These are phyloP conservation scores for Plecturocebus donacophilus DNA, from an alignment of 2,113 vertebrate genomes.

Conservation along the genomic window DNA sequence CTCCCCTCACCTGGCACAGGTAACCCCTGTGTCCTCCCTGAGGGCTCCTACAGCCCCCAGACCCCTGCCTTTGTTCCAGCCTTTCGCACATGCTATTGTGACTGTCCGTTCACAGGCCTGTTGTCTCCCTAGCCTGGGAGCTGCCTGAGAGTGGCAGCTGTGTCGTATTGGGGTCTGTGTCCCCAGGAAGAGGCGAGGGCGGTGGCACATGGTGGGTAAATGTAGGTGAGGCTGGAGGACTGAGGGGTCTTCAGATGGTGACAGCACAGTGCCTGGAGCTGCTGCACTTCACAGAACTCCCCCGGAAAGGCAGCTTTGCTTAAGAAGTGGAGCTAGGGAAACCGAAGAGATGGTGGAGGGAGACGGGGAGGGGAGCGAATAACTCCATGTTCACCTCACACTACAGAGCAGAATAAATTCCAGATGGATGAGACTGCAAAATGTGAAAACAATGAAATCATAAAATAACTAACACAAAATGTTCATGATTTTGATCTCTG, in stretches of 20 bases:
- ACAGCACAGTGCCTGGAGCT: neutral
- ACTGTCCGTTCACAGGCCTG: neutral
- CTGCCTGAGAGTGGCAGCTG: neutral
- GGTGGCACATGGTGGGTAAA: too few relatives aligned
- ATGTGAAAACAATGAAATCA: conserved; percentile 18
- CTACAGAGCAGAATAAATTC: neutral
- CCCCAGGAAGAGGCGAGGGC: neutral
- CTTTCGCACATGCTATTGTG: neutral
- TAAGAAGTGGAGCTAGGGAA: neutral
- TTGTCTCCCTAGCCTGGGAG: neutral
- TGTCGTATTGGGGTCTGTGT: neutral
- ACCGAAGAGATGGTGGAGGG: neutral
- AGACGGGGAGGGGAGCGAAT: neutral
- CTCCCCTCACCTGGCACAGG: neutral
- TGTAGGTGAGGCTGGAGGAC: neutral
- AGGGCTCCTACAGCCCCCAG: neutral
- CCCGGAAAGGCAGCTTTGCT: neutral
- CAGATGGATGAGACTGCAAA: neutral
- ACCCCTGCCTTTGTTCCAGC: neutral
- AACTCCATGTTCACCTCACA: neutral
- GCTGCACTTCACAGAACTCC: neutral
- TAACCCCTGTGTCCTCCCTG: neutral
- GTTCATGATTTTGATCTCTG: conserved; percentile 36
- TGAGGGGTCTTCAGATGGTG: neutral
- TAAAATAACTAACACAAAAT: conserved; percentile 37